Evolutionary conservation across 53 echinoderm and acorn worm species (phyloP).

Genomic region (Arbacia lixula): DNA sequence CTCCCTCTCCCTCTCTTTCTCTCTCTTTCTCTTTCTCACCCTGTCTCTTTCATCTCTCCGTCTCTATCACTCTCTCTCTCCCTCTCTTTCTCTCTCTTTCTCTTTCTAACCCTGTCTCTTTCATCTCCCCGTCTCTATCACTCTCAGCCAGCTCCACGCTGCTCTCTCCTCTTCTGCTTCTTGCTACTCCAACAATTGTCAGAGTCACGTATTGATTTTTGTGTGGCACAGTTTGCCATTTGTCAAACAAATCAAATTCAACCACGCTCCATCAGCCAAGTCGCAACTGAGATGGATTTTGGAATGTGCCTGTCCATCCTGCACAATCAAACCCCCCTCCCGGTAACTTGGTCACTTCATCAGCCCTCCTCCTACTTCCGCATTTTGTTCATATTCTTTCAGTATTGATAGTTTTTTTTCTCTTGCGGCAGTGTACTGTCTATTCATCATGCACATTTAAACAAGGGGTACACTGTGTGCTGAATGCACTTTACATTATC

Average conservation of each 20-base stretch:
- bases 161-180: background rate
- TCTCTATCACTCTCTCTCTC: background rate
- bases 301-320: no score
- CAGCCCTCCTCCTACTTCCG: no score
- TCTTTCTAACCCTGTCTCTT: slow-evolving; percentile 6
- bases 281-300: slow-evolving; percentile 12
- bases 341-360: no score
- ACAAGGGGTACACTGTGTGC: no score
- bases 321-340: no score
- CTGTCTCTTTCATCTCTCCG: background rate
- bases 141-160: background rate
- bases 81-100: slow-evolving; percentile 16
- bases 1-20: background rate
- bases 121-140: no score
- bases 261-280: background rate
- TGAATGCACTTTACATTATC: no score
- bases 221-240: slow-evolving; percentile 10
- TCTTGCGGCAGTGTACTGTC: no score
- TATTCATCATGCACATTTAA: no score
- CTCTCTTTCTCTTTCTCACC: background rate
- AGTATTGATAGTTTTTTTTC: no score
- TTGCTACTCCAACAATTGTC: slow-evolving; percentile 18
- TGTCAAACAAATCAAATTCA: slow-evolving; percentile 43
- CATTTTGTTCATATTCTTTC: no score
- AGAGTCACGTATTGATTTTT: slow-evolving; percentile 45